Percentiles rank a stretch among this genome's conserved stretches.
phyloP scores from a whole-genome alignment of 2,113 vertebrate species.

The Podilymbus podiceps region DNA sequence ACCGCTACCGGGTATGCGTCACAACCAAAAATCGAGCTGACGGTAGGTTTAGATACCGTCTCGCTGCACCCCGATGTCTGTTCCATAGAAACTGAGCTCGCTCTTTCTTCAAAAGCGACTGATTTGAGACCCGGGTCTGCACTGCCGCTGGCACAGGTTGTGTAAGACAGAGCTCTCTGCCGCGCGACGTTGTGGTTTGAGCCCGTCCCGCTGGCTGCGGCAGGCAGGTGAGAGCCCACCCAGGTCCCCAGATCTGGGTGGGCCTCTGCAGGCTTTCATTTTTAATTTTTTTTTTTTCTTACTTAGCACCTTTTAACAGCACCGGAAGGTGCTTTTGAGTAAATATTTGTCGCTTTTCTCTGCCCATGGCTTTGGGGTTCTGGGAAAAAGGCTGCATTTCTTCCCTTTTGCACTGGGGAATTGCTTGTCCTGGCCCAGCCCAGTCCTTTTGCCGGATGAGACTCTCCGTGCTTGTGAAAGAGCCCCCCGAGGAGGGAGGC shows the following conservation, averaged over 20 bases:
- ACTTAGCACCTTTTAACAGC: background rate
- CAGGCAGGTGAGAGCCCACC: background rate
- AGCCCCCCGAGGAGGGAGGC: background rate
- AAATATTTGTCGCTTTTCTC: background rate
- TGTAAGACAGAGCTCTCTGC: background rate
- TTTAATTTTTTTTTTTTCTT: background rate
- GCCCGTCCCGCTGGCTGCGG: fast-evolving
- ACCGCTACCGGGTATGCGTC: fast-evolving
- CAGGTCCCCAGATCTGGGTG: background rate
- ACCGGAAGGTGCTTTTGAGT: background rate
- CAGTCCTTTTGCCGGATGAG: background rate
- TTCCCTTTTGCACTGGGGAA: background rate
- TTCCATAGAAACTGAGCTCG: background rate
- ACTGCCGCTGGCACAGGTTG: fast-evolving
- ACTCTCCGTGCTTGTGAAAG: background rate
- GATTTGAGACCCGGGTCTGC: background rate
- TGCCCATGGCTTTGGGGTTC: background rate
- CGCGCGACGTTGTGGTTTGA: fast-evolving
- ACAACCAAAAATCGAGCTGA: background rate
- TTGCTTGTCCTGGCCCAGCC: background rate
- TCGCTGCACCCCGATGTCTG: fast-evolving
- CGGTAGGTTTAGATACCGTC: fast-evolving
- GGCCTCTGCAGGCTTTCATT: background rate
- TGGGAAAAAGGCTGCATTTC: background rate
- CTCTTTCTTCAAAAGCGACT: fast-evolving